phyloP scores from a whole-genome alignment of 2,888 invertebrate species.

The Polymixis flavicincta region DNA sequence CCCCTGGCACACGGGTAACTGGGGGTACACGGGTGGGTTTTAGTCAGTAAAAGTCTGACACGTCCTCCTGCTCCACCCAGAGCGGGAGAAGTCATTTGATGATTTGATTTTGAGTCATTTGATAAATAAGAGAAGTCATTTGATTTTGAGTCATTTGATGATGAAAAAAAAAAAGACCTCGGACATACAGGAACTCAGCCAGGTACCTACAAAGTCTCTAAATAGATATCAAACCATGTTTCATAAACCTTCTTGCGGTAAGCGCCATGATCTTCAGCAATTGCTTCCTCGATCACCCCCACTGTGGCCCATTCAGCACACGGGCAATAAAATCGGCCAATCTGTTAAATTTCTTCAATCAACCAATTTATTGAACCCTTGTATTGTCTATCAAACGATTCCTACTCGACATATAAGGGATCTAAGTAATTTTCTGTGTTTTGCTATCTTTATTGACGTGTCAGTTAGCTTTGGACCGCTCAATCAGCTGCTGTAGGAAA shows the following conservation, averaged over 20 bases:
- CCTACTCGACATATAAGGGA: constrained; percentile 50
- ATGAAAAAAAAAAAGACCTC: too few species aligned
- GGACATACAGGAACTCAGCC: not conserved
- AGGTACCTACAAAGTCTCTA: not conserved
- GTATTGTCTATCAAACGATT: constrained; percentile 47
- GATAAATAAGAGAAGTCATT: too few species aligned
- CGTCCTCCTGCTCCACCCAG: too few species aligned
- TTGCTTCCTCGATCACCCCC: not conserved
- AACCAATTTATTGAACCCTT: constrained; percentile 39
- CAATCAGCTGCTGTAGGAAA: constrained; percentile 38
- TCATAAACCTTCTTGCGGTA: not conserved
- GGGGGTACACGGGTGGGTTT: too few species aligned
- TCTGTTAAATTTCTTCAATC: constrained; percentile 19
- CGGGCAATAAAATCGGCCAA: constrained; percentile 1
- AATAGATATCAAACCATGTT: not conserved
- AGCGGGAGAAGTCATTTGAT: too few species aligned
- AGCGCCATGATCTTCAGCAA: not conserved
- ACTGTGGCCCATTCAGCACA: constrained; percentile 15
- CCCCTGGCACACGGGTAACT: too few species aligned
- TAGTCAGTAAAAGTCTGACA: too few species aligned
- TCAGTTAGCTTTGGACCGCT: constrained; percentile 42
- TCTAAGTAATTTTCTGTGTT: constrained; percentile 59
- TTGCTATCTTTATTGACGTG: constrained; percentile 47
- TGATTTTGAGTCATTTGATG: too few species aligned
- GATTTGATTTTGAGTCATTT: too few species aligned